Evolutionary conservation across 53 echinoderm and acorn worm genomes (phyloP).

Genomic region (Apostichopus leukothele): DNA sequence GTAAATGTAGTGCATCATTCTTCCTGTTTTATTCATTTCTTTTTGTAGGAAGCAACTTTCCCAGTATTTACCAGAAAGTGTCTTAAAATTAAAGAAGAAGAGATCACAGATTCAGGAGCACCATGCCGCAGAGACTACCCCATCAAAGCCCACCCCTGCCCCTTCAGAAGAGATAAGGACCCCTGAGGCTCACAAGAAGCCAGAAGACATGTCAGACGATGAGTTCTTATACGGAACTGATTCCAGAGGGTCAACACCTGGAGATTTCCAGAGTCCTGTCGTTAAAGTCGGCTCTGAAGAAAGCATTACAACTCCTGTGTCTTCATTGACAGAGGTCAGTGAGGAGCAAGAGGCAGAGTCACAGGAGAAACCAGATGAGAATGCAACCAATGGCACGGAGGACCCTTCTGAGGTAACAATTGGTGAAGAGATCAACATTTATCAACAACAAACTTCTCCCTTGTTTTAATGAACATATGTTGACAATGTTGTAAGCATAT

Average conservation of each 20-base stretch:
- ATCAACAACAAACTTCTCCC: too few species aligned
- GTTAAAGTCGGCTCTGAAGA: slow-evolving; percentile 19
- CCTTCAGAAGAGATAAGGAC: slow-evolving; percentile 55
- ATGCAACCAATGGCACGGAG: slow-evolving; percentile 13
- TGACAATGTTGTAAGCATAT: too few species aligned
- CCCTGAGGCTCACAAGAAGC: slow-evolving; percentile 57
- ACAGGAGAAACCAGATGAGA: background rate
- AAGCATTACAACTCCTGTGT: background rate
- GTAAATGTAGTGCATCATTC: too few species aligned
- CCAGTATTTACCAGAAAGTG: slow-evolving; percentile 81
- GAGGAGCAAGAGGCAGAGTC: background rate
- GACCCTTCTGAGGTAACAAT: background rate
- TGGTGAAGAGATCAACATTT: background rate
- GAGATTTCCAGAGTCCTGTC: slow-evolving; percentile 15
- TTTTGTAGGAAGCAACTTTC: slow-evolving; percentile 85
- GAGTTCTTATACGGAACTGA: slow-evolving; percentile 83
- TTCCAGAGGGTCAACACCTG: slow-evolving; percentile 40
- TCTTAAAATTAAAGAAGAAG: slow-evolving; percentile 86
- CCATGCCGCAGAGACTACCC: slow-evolving; percentile 49
- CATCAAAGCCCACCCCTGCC: slow-evolving; percentile 50
- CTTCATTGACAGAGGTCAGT: background rate
- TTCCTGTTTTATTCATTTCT: background rate
- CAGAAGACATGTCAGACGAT: slow-evolving; percentile 81
- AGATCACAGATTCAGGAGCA: slow-evolving; percentile 59
- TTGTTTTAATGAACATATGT: too few species aligned